phyloP scores from a whole-genome alignment of 2,888 invertebrate species.

The Chrysotoxum bicinctum region DNA sequence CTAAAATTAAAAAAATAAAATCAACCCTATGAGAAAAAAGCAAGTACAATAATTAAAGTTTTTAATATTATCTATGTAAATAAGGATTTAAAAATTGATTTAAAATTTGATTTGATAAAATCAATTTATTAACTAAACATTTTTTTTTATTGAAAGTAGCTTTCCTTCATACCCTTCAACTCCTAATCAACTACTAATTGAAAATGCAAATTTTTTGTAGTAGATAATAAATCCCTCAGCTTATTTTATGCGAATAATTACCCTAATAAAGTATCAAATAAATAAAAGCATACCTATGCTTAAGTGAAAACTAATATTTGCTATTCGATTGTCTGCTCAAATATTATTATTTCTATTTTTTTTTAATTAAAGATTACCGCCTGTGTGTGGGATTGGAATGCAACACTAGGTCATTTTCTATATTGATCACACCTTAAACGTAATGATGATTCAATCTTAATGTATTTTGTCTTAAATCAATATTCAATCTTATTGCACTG shows the following conservation, averaged over 20 bases:
- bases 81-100: no score
- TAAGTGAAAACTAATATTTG: constrained; percentile 21
- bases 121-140: no score
- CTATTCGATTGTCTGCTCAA: background rate
- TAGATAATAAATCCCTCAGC: background rate
- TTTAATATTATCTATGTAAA: no score
- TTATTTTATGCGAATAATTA: background rate
- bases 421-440: constrained; percentile 5
- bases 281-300: background rate
- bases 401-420: constrained; percentile 1
- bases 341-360: background rate
- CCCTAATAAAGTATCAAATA: constrained; percentile 9
- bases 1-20: no score
- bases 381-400: background rate
- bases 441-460: background rate
- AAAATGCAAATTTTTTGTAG: background rate
- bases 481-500: background rate
- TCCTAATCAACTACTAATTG: background rate
- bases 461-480: constrained; percentile 10
- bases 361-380: constrained; percentile 6
- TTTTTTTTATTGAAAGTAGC: background rate
- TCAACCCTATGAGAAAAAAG: no score
- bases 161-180: no score
- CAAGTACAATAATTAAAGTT: no score
- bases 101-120: no score